phyloP scores from a whole-genome alignment of 2,888 invertebrate species.

The Zootermopsis nevadensis region DNA sequence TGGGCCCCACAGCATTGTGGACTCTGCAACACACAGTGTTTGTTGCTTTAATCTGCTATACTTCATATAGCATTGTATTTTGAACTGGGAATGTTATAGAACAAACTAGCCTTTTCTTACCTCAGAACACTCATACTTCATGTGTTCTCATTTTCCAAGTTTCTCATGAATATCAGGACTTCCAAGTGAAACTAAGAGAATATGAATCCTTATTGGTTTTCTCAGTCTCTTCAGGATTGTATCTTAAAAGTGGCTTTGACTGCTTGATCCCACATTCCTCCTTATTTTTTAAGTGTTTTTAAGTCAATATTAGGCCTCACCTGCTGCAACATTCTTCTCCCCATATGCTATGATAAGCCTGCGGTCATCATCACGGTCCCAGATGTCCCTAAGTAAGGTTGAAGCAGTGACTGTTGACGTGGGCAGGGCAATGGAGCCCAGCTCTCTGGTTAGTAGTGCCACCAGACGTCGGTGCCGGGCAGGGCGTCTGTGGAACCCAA shows the following conservation, averaged over 20 bases:
- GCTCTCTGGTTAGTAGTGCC: slow-evolving; percentile 68
- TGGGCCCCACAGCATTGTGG: slow-evolving; percentile 72
- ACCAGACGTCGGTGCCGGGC: slow-evolving; percentile 68
- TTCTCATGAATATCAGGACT: too few species aligned
- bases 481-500: slow-evolving; percentile 69
- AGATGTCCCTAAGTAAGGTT: slow-evolving; percentile 70
- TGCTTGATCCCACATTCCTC: too few species aligned
- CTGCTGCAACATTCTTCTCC: slow-evolving; percentile 65
- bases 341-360: slow-evolving; percentile 72
- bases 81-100: too few species aligned
- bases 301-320: slow-evolving; percentile 48
- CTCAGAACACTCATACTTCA: too few species aligned
- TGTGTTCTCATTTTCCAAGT: too few species aligned
- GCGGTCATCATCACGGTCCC: slow-evolving; percentile 63
- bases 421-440: slow-evolving; percentile 69
- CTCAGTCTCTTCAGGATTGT: too few species aligned
- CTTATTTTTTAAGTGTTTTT: background rate
- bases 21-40: slow-evolving; percentile 64
- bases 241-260: too few species aligned
- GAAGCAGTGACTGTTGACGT: slow-evolving; percentile 65
- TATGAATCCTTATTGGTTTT: too few species aligned
- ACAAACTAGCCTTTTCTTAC: too few species aligned
- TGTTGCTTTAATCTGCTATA: too few species aligned
- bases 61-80: too few species aligned
- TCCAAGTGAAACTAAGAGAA: too few species aligned